Percentiles rank a stretch among this genome's conserved stretches.
These are phyloP conservation scores for Cuculus canorus DNA, from an alignment of 2,797 vertebrate species.

Conservation along the genomic window DNA sequence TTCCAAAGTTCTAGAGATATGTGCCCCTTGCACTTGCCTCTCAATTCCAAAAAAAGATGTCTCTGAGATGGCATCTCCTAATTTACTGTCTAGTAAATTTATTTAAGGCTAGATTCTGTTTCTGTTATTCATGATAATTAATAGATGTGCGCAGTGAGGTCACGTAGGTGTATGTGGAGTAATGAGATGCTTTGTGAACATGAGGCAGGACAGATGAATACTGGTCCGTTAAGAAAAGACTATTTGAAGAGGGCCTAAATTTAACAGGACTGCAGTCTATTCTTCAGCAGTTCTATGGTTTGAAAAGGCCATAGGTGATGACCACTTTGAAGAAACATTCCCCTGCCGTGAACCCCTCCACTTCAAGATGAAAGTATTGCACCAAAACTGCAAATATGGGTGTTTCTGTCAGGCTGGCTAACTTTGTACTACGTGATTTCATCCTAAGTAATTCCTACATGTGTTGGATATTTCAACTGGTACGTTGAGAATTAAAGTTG, in stretches of 20 bases:
- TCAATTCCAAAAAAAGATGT: neutral
- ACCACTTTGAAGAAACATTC: neutral
- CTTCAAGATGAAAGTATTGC: neutral
- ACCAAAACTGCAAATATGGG: neutral
- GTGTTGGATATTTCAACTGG: neutral
- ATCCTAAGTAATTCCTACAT: neutral
- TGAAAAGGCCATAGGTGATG: neutral
- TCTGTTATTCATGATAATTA: neutral
- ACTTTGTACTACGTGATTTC: neutral
- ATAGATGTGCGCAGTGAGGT: neutral
- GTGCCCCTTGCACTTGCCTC: neutral
- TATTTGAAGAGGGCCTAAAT: neutral
- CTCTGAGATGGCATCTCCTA: neutral
- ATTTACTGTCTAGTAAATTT: neutral
- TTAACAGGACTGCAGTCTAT: neutral
- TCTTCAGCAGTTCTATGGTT: neutral
- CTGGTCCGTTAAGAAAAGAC: neutral
- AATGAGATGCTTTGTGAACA: neutral
- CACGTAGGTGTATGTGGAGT: too few relatives aligned
- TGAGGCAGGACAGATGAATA: neutral
- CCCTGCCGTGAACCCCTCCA: neutral
- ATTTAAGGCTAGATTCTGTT: neutral
- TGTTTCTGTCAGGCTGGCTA: neutral
- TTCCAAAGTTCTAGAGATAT: neutral
- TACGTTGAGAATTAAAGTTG: neutral